Base-by-base conservation (phyloP, 2,888 invertebrate genomes). In the Acanthococcus lagerstroemiae region DNA sequence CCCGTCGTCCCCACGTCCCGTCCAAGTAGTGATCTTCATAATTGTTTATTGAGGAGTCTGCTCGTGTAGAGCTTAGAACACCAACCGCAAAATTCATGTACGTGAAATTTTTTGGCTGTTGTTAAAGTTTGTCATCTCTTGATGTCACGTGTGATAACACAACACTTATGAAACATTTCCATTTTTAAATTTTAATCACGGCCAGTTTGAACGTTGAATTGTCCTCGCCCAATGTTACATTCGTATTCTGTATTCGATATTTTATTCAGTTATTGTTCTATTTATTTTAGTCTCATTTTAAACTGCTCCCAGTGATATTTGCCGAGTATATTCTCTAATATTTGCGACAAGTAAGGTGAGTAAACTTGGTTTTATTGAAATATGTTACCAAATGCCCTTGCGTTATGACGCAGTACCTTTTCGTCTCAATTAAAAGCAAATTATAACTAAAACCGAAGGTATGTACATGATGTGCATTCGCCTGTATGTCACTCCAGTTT, bases 141-240 rank as follows among this genome's bases (percentile, higher is more conserved):
- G 6, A 26, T 45, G 58, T 58, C 58, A 58, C 58, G 58, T 58
- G 58, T 58, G 58, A 58, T 46, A 58, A 58, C n/a, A 19, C 22
- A 54, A 45, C 46, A 58, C 25, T 58, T 58, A 26, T 26, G 58
- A 58, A 58, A 58, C 46, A 46, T 30, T 58, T 46, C 58, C 58
- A 46, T 46, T 58, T 58, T 58, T 30, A 30, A n/a, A n/a, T n/a
- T n/a, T n/a, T 17, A 58, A 45, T 58, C 58, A 58, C 17, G 58
- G 58, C 46, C 58, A 58, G 26, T 58, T 46, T 58, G 12, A 22
- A 26, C 45, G n/a, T 37, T 46, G 7, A 45, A 58, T 44, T 46
- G 58, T 44, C 58, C 58, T 58, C 58, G 25, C 46, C 26, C 58
- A 58, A 58, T 58, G 58, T 58, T 58, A 58, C 19, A 58, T 44